A percentile compares a stretch with the other conserved stretches of the same genome.
These are phyloP conservation scores for Ancistrus triradiatus DNA, from an alignment of 2,113 vertebrate genomes.

Conservation along the genomic window DNA sequence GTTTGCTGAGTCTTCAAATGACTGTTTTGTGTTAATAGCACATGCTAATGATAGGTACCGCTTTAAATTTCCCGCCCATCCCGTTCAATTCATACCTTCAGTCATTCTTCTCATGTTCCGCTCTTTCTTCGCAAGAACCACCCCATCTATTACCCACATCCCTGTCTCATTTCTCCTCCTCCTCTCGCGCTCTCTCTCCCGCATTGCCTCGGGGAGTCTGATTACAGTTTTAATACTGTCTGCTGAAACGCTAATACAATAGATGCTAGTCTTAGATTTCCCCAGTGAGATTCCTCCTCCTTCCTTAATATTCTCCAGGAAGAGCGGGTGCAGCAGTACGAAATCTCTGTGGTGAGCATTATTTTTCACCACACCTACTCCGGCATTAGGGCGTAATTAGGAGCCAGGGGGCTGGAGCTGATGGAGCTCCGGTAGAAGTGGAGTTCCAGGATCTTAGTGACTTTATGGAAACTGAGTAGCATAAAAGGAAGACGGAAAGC, in stretches of 20 bases:
- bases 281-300: conserved; percentile 49
- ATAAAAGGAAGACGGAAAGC: conserved; percentile 2
- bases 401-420: neutral
- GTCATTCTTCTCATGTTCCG: neutral
- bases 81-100: neutral
- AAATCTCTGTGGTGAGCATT: neutral
- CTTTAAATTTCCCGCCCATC: neutral
- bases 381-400: conserved; percentile 2
- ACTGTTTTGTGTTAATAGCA: too few species aligned
- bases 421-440: neutral
- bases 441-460: conserved; percentile 22
- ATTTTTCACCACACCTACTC: conserved; percentile 26
- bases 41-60: too few species aligned
- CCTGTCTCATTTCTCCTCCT: conserved; percentile 6
- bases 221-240: conserved; percentile 61
- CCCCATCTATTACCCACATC: conserved; percentile 4
- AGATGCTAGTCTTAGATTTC: conserved; percentile 63
- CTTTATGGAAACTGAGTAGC: conserved; percentile 23
- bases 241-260: conserved; percentile 60
- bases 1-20: too few species aligned
- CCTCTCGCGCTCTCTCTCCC: conserved; percentile 1
- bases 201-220: conserved; percentile 48
- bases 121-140: neutral
- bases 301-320: conserved; percentile 15
- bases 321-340: neutral